Conservation (phyloP, 2,797 vertebrate species). For the Falco biarmicus region DNA sequence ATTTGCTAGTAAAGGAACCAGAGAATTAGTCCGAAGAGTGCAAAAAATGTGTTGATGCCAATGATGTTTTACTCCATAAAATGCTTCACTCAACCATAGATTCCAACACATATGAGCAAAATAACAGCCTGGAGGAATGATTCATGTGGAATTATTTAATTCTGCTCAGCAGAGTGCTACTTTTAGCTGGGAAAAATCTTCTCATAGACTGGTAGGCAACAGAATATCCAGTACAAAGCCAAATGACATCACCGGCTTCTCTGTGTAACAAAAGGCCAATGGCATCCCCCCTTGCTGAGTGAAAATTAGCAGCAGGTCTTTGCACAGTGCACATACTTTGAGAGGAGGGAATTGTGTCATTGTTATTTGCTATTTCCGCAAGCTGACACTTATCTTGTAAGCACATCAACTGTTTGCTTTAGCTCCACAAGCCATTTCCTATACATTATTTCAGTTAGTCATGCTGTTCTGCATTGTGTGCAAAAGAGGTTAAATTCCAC, state of each 20-base stretch:
- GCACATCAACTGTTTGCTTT: conserved; percentile 59
- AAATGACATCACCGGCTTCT: conserved; percentile 80
- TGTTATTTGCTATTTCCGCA: conserved; percentile 69
- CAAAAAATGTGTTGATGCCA: conserved; percentile 58
- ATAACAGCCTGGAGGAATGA: conserved; percentile 63
- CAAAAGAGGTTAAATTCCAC: conserved; percentile 50
- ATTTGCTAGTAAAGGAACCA: conserved; percentile 52
- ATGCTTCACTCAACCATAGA: conserved; percentile 1
- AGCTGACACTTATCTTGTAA: conserved; percentile 61
- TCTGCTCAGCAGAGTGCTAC: conserved; percentile 65
- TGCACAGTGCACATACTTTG: conserved; percentile 48
- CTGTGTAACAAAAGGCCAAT: conserved; percentile 67
- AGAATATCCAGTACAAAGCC: conserved; percentile 67
- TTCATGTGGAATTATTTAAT: conserved; percentile 75
- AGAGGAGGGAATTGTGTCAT: conserved; percentile 81
- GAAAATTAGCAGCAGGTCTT: conserved; percentile 71
- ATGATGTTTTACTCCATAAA: conserved; percentile 47
- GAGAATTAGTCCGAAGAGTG: conserved; percentile 54
- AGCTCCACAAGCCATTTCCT: conserved; percentile 46
- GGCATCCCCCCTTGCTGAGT: conserved; percentile 66
- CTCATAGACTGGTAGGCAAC: conserved; percentile 71
- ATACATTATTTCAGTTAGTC: conserved; percentile 25
- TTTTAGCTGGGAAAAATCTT: conserved; percentile 81
- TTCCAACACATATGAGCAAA: conserved; percentile 53
- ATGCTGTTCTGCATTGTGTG: conserved; percentile 40